Evolutionary conservation across 2,888 invertebrate species (phyloP), one percentile per base, ranked within the genome.

Genomic region (Ectemnius cavifrons): DNA sequence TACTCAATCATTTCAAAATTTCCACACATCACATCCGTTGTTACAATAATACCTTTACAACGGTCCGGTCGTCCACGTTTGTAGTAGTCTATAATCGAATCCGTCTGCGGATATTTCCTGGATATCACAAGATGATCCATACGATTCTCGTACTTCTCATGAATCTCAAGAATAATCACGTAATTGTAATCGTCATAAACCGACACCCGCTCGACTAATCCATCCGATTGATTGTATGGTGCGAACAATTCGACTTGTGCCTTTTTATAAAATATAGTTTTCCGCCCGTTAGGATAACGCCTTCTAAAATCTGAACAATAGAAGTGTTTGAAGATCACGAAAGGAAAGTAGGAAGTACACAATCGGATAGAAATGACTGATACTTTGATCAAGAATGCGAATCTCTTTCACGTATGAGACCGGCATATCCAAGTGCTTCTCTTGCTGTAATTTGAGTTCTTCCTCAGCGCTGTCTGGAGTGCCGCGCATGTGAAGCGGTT

Each of bases 231-330:
- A 0, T 94, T 92, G 84, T 97, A 97, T 0, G 95, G 95, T 0
- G 97, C 94, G 89, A 94, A 97, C 78, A 95, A 94, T 88, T 97
- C 96, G 6, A 96, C 92, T 52, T 95, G 92, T 0, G 95, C 94
- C 81, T 95, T 94, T 88, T 96, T 96, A 88, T 95, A 98, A 78
- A 94, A 92, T 1, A 94, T 91, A 2, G 91, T 92, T 88, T 94
- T 95, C 59, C 93, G 93, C 28, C 94, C 94, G 23, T 94, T 94
- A 0, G 97, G 97, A 90, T 95, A 98, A 11, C 96, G 93, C 78
- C 93, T 93, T 71, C 94, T 94, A 76, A 92, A 95, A 70, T 94
- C 95, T 92, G 88, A 5, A 78, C 77, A 0, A 27, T 20, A 23
- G 45, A 28, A 62, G 27, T 1, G 28, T 58, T 20, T 23, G 5